Evolutionary conservation across 2,888 invertebrate species (phyloP), one percentile per base, ranked within the genome.

Genomic region (Pristionchus entomophagus): DNA sequence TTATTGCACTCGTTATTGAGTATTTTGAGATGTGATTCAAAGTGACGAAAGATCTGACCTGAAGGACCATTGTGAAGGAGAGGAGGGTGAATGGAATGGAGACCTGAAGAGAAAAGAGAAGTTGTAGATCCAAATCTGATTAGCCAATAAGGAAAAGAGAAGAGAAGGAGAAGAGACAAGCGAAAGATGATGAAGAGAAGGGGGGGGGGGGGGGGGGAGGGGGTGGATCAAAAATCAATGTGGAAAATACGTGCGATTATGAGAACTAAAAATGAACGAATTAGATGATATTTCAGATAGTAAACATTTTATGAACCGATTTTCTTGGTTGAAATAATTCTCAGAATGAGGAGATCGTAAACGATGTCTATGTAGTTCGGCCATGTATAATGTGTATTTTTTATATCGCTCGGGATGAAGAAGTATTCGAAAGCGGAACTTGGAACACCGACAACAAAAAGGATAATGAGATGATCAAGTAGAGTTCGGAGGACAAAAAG

Each of bases 61-160:
- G 32, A 35, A 26, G 59, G 32, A 41, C 26, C 41, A 73, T 73
- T 73, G 38, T 73, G 19, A 14, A 73, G 3, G 45, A 45, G n/a
- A 45, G 14, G 41, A 26, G n/a, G 45, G n/a, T n/a, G 73, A 69
- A 45, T 38, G 41, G 41, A 45, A 26, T n/a, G 38, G 41, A 41
- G 41, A 73, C 73, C 73, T 73, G 73, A 73, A 65, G 65, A 73
- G 73, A 73, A 73, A n/a, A 14, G 45, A 73, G 41, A 73, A 73
- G 41, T 73, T 73, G 73, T 22, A 38, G 19, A 73, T 73, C 41
- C 73, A 73, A 73, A 73, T 73, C 45, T 73, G 73, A 73, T 73
- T 73, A 73, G 41, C 73, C 41, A 69, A 69, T 69, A 69, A 69
- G 65, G 65, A 69, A 29, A 59, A 59, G 59, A 32, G 17, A 41